These are phyloP conservation scores for Strigamia crassipes DNA, from an alignment of 2,888 invertebrate genomes.

Conservation along the genomic window DNA sequence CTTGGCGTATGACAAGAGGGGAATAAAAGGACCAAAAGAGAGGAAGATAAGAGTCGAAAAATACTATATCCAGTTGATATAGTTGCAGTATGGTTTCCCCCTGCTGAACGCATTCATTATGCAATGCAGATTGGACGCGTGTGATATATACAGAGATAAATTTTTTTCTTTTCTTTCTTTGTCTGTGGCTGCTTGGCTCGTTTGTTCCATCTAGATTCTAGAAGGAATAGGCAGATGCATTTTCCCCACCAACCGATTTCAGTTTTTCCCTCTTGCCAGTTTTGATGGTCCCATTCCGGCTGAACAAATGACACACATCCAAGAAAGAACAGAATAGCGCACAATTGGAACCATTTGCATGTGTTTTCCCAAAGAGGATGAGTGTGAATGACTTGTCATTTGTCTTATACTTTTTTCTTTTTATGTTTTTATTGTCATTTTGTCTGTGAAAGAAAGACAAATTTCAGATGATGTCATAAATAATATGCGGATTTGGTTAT, in stretches of 20 bases:
- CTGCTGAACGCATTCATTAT: slow-evolving; percentile 24
- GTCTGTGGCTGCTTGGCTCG: slow-evolving; percentile 35
- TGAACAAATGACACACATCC: slow-evolving; percentile 33
- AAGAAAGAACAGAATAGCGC: slow-evolving; percentile 33
- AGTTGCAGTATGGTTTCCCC: slow-evolving; percentile 20
- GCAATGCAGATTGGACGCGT: slow-evolving; percentile 36
- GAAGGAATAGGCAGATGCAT: slow-evolving; percentile 28
- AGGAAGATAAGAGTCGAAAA: neutral
- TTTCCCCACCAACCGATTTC: slow-evolving; percentile 42
- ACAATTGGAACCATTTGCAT: slow-evolving; percentile 28
- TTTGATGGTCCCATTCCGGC: slow-evolving; percentile 36
- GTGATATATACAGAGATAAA: slow-evolving; percentile 39
- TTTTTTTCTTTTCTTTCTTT: neutral
- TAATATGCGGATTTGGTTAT: neutral
- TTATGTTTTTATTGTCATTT: slow-evolving; percentile 17
- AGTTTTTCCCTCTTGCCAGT: slow-evolving; percentile 37
- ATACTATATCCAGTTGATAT: slow-evolving; percentile 18
- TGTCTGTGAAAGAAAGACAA: slow-evolving; percentile 7
- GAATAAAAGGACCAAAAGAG: neutral
- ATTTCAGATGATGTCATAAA: neutral
- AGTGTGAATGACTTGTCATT: slow-evolving; percentile 38
- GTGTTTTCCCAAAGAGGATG: slow-evolving; percentile 35
- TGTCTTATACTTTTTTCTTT: slow-evolving; percentile 14
- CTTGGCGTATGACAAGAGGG: neutral
- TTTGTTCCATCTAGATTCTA: slow-evolving; percentile 24